Evolutionary conservation across 2,888 invertebrate species (phyloP).

Genomic region (Sarcophaga carnaria): DNA sequence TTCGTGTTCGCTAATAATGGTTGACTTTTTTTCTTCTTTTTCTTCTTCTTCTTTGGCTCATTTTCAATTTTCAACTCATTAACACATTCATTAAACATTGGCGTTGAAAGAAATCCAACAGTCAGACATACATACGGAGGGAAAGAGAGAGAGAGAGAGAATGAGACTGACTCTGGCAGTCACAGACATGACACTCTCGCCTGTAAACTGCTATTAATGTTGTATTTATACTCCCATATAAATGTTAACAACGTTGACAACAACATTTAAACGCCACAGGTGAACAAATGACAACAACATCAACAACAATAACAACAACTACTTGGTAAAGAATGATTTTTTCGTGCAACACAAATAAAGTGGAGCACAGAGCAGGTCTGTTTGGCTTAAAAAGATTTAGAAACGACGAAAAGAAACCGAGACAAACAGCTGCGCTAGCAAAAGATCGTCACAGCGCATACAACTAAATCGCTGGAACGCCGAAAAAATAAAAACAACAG

Average conservation of each 20-base stretch:
- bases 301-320: conserved; percentile 6
- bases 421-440: conserved; percentile 33
- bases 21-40: background rate
- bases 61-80: conserved; percentile 69
- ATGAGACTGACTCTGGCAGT: conserved; percentile 6
- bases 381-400: background rate
- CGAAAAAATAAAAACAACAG: conserved; percentile 27
- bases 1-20: conserved; percentile 50
- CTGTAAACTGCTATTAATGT: conserved; percentile 50
- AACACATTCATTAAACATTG: conserved; percentile 64
- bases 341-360: background rate
- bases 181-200: background rate
- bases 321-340: conserved; percentile 21
- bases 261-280: conserved; percentile 70
- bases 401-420: background rate
- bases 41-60: background rate
- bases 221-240: conserved; percentile 63
- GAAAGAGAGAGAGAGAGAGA: background rate
- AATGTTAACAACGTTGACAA: conserved; percentile 70
- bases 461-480: conserved; percentile 1
- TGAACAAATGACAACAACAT: conserved; percentile 63
- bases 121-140: no score
- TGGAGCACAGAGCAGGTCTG: conserved; percentile 19
- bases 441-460: background rate
- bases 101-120: background rate